A percentile compares a stretch with the other conserved stretches of the same genome.
These are phyloP conservation scores for Brienomyrus longianalis DNA, from an alignment of 2,113 vertebrate species.

Conservation along the genomic window DNA sequence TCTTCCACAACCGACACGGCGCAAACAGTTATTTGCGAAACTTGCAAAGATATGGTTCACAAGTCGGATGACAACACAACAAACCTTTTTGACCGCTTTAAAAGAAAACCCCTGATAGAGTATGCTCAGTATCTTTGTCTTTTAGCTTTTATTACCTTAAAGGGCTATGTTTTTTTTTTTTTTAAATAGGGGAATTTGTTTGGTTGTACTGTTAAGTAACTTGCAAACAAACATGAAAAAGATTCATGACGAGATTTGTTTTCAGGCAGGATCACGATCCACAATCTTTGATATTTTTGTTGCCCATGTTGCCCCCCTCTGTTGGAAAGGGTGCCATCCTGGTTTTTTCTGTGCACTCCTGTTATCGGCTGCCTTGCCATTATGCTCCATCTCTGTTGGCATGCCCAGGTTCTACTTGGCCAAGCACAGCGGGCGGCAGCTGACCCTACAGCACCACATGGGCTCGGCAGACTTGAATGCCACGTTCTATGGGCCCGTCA, in stretches of 20 bases:
- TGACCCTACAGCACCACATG: slow-evolving; percentile 92
- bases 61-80: background rate
- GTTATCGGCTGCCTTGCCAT: background rate
- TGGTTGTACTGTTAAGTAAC: background rate
- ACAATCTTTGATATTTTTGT: background rate
- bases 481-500: slow-evolving; percentile 86
- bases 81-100: background rate
- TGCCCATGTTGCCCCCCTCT: background rate
- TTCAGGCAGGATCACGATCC: background rate
- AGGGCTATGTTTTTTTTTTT: too few relatives aligned
- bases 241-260: background rate
- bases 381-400: background rate
- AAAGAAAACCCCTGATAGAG: background rate
- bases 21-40: background rate
- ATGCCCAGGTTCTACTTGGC: slow-evolving; percentile 85
- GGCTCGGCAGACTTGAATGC: slow-evolving; percentile 90
- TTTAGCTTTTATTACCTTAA: background rate
- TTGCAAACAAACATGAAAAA: background rate
- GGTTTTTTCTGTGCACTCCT: background rate
- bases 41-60: background rate
- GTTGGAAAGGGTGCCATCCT: background rate
- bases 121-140: background rate
- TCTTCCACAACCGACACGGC: background rate
- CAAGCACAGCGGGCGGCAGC: slow-evolving; percentile 88
- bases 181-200: background rate